Evolutionary conservation across 2,888 invertebrate species (phyloP).

Genomic region (Pyrgus malvae): DNA sequence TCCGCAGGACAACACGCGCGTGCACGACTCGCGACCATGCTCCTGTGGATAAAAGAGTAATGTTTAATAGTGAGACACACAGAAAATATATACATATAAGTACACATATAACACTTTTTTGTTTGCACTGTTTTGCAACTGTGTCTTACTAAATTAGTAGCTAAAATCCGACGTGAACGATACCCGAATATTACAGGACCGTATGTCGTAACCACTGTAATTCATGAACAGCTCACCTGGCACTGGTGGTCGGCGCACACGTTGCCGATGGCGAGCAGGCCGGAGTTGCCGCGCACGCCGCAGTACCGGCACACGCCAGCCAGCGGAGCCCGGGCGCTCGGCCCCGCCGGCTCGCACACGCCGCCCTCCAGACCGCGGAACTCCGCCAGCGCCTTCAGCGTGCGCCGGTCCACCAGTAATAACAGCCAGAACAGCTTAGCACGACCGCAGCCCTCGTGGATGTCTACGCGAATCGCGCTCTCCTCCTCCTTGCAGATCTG

Average conservation of each 20-base stretch:
- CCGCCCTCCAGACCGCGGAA: conserved; percentile 86
- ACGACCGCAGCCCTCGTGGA: conserved; percentile 98
- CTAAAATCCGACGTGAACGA: too few species aligned
- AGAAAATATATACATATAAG: too few species aligned
- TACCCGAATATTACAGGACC: too few species aligned
- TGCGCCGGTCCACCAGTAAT: conserved; percentile 95
- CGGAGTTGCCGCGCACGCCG: conserved; percentile 91
- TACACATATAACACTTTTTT: too few species aligned
- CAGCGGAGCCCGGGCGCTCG: conserved; percentile 44
- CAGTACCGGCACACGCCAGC: conserved; percentile 95
- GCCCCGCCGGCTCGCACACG: conserved; percentile 41
- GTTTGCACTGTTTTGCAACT: too few species aligned
- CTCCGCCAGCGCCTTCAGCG: conserved; percentile 94
- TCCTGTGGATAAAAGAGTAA: neutral
- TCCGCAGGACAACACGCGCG: conserved; percentile 91
- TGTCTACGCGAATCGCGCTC: conserved; percentile 96
- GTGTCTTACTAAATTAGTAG: too few species aligned
- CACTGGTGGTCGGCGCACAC: conserved; percentile 97
- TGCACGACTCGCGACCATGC: conserved; percentile 91
- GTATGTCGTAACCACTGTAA: too few species aligned
- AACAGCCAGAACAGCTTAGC: conserved; percentile 98
- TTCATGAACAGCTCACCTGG: conserved; percentile 82
- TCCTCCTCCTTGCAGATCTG: conserved; percentile 97
- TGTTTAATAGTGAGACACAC: too few species aligned
- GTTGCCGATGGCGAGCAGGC: conserved; percentile 94